Conservation (phyloP, 2,797 vertebrate genomes). For the Mormyrus proboscirostris region DNA sequence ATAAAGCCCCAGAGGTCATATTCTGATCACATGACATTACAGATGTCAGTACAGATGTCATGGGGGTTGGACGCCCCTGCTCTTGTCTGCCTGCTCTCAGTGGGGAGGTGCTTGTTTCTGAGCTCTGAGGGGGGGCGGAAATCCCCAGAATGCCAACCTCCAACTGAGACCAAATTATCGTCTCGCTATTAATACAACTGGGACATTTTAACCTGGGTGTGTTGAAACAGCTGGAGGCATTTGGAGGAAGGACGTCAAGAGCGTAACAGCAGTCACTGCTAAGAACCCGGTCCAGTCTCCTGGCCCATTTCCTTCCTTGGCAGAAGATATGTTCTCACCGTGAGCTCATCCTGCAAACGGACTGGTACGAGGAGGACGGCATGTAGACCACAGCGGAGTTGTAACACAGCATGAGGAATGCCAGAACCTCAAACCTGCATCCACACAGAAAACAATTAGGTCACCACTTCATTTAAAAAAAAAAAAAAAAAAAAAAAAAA, state of each 20-base stretch:
- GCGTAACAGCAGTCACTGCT: background rate
- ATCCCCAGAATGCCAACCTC: background rate
- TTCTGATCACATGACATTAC: background rate
- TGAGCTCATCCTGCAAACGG: slow-evolving; percentile 91
- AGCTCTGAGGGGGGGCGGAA: background rate
- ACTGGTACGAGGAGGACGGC: slow-evolving; percentile 90
- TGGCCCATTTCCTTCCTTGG: background rate
- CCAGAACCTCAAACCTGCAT: slow-evolving; percentile 89
- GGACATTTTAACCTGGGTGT: background rate
- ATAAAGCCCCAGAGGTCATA: background rate
- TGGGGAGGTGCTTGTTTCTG: background rate
- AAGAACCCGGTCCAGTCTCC: background rate
- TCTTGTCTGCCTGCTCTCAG: background rate
- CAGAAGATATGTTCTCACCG: slow-evolving; percentile 63
- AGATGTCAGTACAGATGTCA: background rate
- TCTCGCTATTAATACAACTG: background rate
- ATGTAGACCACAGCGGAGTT: slow-evolving; percentile 96
- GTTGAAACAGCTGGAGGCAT: background rate
- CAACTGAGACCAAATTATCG: background rate
- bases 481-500: background rate
- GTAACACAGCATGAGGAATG: slow-evolving; percentile 97
- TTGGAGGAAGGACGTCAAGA: background rate
- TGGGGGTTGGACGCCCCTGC: background rate
- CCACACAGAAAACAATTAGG: slow-evolving; percentile 37
- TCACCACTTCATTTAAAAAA: background rate